A percentile compares a stretch with the other conserved stretches of the same genome.
phyloP scores from a whole-genome alignment of 2,797 vertebrate species.

The Acanthornis magna region DNA sequence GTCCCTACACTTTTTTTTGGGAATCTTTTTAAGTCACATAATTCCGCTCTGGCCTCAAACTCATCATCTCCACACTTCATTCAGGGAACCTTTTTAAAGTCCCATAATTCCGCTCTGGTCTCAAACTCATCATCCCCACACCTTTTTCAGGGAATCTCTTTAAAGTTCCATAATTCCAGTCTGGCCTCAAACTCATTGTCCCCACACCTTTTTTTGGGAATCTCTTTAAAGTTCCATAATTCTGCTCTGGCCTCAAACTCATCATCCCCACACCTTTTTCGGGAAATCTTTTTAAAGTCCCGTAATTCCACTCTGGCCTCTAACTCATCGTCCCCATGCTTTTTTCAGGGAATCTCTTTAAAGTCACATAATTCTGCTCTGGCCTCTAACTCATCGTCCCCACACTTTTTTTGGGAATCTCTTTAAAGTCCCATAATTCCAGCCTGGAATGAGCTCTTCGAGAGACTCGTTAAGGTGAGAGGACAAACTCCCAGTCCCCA shows the following conservation, averaged over 20 bases:
- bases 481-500: background rate
- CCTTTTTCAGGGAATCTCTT: background rate
- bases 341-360: background rate
- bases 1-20: background rate
- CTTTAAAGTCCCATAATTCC: background rate
- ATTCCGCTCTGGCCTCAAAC: background rate
- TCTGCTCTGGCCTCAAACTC: background rate
- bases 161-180: background rate
- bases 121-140: background rate
- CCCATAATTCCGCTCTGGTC: background rate
- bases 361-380: no score
- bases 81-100: background rate
- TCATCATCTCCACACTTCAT: background rate
- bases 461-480: background rate
- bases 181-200: background rate
- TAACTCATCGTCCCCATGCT: no score
- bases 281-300: background rate
- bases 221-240: background rate
- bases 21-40: background rate
- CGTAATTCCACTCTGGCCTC: background rate
- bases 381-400: no score
- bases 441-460: background rate
- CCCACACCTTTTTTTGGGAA: background rate
- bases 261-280: background rate
- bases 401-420: background rate